Evolutionary conservation across 2,113 vertebrate genomes (phyloP).

Genomic region (Archocentrus centrarchus): DNA sequence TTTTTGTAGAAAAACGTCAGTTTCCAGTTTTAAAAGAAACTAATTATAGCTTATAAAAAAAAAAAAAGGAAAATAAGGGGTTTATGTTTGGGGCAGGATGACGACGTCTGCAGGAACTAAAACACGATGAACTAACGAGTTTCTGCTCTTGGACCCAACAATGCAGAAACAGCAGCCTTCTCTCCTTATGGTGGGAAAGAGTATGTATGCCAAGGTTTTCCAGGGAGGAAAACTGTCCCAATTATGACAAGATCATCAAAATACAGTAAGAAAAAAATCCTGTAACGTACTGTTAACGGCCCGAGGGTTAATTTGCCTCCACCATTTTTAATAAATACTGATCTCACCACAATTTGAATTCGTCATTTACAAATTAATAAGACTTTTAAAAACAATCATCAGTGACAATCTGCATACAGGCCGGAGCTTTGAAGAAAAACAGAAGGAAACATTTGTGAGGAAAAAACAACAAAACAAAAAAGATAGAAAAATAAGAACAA

Average conservation of each 20-base stretch:
- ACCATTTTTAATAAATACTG: not conserved
- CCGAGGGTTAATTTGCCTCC: not conserved
- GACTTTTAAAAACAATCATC: not conserved
- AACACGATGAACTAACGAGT: not conserved
- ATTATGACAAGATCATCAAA: accelerated
- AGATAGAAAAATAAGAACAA: not conserved
- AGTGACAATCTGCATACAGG: not conserved
- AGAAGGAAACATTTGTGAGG: accelerated
- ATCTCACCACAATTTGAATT: not conserved
- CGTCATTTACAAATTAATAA: not conserved
- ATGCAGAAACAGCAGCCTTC: not conserved
- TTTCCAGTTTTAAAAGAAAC: accelerated
- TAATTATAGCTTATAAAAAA: not conserved
- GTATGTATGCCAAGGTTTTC: no score
- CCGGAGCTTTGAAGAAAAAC: not conserved
- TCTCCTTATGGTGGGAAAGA: no score
- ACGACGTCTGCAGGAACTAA: not conserved
- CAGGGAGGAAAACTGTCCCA: no score
- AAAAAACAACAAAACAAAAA: accelerated
- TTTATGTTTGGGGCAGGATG: not conserved
- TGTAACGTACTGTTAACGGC: not conserved
- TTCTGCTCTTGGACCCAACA: not conserved
- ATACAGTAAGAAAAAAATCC: not conserved
- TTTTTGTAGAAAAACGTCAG: accelerated
- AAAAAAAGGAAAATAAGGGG: accelerated